Evolutionary conservation across 2,113 vertebrate genomes (phyloP), one percentile per base, ranked within the genome.

Genomic region (Thamnaconus septentrionalis): DNA sequence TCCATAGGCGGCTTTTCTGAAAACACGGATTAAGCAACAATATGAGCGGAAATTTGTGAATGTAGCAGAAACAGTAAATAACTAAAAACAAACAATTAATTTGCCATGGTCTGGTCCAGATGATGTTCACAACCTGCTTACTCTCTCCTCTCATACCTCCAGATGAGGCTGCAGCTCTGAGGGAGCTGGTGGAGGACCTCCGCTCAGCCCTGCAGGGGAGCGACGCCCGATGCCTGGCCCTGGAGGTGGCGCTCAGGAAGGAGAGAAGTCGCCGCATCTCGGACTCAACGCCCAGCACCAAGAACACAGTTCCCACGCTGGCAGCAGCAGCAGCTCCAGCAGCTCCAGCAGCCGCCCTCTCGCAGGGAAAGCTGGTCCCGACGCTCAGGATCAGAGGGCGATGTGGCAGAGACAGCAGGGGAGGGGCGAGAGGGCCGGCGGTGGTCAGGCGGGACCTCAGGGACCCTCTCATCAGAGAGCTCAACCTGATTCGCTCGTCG

Each of bases 141-240:
- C 54, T 5, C 6, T 44, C 4, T 42, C 51, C 3, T 4, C 0
- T 5, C n/a, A 4, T 41, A 40, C 18, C 9, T 58, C 7, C 67
- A 87, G 85, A 73, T 39, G 86, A 89, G 63, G 76, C 71, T 3
- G 56, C 53, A 1, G 86, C 83, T 75, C 86, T 93, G 55, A 83
- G 92, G 66, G 92, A 93, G 76, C 78, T 93, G 67, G 92, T 93
- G 71, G 92, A 93, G 83, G 92, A 93, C 77, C 89, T 93, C 7
- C 88, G 92, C 40, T 89, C 87, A 0, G 88, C 92, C 0, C 89
- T 93, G 56, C 92, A 93, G 84, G 86, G 92, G 39, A 93, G 92
- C 8, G 92, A 93, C 5, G 92, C 92, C 7, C 91, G 92, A 66
- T 91, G 90, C 64, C 66, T 93, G 65, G 89, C 91, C 4, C 79